Percentiles rank a stretch among this genome's conserved stretches.
Conservation (phyloP, 1,140 invertebrate genomes). For the Pomacea maculata region DNA sequence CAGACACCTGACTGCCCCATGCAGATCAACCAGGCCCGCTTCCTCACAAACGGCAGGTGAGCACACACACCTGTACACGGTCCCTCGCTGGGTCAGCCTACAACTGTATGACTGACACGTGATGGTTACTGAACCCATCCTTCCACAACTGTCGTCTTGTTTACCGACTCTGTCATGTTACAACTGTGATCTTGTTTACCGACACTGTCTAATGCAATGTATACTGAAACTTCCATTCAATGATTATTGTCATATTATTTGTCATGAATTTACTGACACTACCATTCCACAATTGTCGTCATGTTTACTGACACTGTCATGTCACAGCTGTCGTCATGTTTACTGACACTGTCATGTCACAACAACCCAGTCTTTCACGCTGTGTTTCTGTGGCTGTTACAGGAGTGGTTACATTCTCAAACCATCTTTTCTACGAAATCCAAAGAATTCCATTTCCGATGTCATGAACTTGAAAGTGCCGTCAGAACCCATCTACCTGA, state of each 20-base stretch:
- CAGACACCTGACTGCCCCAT: slow-evolving; percentile 94
- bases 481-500: slow-evolving; percentile 74
- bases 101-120: too few relatives aligned
- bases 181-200: too few relatives aligned
- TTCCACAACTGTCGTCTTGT: too few relatives aligned
- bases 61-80: background rate
- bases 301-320: too few relatives aligned
- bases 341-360: background rate
- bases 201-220: background rate
- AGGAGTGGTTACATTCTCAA: slow-evolving; percentile 93
- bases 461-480: slow-evolving; percentile 67
- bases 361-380: too few relatives aligned
- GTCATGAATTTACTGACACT: too few relatives aligned
- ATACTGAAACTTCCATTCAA: too few relatives aligned
- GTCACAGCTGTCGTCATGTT: too few relatives aligned
- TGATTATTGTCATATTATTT: too few relatives aligned
- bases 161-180: background rate
- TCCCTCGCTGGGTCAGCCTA: too few relatives aligned
- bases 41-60: slow-evolving; percentile 82
- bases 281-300: too few relatives aligned
- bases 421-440: slow-evolving; percentile 87
- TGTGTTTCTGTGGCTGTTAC: slow-evolving; percentile 12
- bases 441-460: slow-evolving; percentile 85
- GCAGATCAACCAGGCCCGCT: slow-evolving; percentile 92
- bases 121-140: too few relatives aligned